phyloP scores from a whole-genome alignment of 2,113 vertebrate species.

The Pterophyllum scalare region DNA sequence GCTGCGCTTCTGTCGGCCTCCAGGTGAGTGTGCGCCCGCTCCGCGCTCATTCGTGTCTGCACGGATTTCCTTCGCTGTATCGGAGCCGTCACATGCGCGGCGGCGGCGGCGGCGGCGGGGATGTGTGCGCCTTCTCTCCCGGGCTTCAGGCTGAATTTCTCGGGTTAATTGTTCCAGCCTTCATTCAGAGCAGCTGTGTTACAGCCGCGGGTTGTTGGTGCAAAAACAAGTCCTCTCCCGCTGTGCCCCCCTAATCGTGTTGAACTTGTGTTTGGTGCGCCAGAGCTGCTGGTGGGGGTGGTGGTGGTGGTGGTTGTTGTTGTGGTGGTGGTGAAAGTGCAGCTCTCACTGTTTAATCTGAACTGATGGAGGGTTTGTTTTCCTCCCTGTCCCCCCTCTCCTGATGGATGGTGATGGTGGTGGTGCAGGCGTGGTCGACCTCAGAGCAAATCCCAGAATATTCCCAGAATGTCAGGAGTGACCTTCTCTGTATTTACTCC shows the following conservation, averaged over 20 bases:
- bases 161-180: neutral
- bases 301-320: neutral
- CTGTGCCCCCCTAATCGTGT: neutral
- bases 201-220: neutral
- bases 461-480: conserved; percentile 2
- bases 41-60: neutral
- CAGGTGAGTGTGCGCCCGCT: conserved; percentile 55
- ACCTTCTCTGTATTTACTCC: neutral
- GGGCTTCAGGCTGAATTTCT: neutral
- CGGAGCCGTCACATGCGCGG: conserved; percentile 2
- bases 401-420: neutral
- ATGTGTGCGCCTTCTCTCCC: neutral
- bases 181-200: neutral
- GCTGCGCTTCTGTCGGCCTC: conserved; percentile 42
- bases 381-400: neutral
- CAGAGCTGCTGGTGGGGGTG: neutral
- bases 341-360: neutral
- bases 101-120: neutral
- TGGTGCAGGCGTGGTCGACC: conserved; percentile 69
- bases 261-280: conserved; percentile 32
- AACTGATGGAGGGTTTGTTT: neutral
- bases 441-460: neutral
- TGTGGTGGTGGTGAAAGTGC: conserved; percentile 13
- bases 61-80: neutral
- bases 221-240: neutral